phyloP scores from a whole-genome alignment of 2,888 invertebrate species.

The Dinocampus coccinellae region DNA sequence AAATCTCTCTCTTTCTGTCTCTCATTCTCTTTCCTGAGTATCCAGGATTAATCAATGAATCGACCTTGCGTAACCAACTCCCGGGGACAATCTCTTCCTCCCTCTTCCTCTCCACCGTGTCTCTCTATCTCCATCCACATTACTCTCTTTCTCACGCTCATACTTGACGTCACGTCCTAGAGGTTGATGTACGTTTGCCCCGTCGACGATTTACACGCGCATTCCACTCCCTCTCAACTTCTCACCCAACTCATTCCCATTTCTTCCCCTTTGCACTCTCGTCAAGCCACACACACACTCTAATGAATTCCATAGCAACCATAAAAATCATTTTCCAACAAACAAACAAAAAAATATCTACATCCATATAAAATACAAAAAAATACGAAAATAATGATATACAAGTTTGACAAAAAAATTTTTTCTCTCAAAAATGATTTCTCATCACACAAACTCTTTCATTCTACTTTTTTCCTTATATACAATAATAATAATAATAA shows the following conservation, averaged over 20 bases:
- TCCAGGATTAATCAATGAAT: slow-evolving; percentile 47
- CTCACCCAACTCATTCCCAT: background rate
- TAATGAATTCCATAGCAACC: slow-evolving; percentile 18
- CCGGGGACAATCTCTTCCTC: slow-evolving; percentile 31
- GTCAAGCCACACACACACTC: too few relatives aligned
- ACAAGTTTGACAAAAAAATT: slow-evolving; percentile 3
- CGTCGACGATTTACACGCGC: slow-evolving; percentile 14
- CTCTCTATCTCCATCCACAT: slow-evolving; percentile 8
- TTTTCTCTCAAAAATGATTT: background rate
- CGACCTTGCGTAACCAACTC: slow-evolving; percentile 44
- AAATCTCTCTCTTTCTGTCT: background rate
- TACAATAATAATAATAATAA: too few relatives aligned
- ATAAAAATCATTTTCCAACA: background rate
- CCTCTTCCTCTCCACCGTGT: slow-evolving; percentile 18
- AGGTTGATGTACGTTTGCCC: slow-evolving; percentile 31
- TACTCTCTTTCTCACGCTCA: slow-evolving; percentile 7
- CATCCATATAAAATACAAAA: background rate
- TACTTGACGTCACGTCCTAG: background rate
- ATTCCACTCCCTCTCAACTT: background rate
- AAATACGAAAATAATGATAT: background rate
- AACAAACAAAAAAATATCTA: too few relatives aligned
- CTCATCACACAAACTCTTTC: too few relatives aligned
- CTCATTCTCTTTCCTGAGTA: slow-evolving; percentile 30
- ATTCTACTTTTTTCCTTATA: background rate
- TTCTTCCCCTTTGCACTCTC: background rate